Conservation (phyloP, 2,797 vertebrate species). For the Chromobotia macracanthus region DNA sequence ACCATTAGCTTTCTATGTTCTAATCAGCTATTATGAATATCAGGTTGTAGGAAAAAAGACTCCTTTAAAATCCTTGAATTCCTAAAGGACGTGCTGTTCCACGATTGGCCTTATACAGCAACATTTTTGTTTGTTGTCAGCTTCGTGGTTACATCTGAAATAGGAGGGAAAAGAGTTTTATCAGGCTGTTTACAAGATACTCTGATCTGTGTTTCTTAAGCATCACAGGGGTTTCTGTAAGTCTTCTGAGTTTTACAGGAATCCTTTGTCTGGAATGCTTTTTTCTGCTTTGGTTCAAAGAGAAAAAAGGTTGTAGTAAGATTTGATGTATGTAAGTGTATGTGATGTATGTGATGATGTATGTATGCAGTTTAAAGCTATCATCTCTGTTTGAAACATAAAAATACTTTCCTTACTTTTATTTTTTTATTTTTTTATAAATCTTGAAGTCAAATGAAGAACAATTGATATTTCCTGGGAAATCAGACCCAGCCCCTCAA, state of each 20-base stretch:
- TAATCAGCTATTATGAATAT: conserved; percentile 19
- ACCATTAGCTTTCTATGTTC: neutral
- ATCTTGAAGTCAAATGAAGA: too few relatives aligned
- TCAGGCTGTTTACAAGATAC: conserved; percentile 15
- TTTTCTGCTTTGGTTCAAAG: conserved; percentile 17
- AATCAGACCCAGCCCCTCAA: too few relatives aligned
- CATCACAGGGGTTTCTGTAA: neutral
- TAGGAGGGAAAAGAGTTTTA: conserved; percentile 11
- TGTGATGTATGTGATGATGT: too few relatives aligned
- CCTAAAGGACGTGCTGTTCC: conserved; percentile 38
- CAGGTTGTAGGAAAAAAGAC: conserved; percentile 3
- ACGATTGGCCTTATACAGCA: conserved; percentile 8
- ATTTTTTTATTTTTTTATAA: too few relatives aligned
- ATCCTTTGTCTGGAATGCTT: neutral
- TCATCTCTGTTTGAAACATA: too few relatives aligned
- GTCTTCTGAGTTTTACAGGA: conserved; percentile 1
- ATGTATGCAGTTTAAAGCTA: too few relatives aligned
- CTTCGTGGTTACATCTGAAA: neutral
- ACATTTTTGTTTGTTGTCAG: neutral
- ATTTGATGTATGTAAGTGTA: neutral
- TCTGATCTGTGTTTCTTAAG: conserved; percentile 3
- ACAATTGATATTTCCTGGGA: too few relatives aligned
- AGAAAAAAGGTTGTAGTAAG: neutral
- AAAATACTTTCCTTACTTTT: too few relatives aligned
- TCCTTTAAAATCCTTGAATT: conserved; percentile 29